Conservation (phyloP, 2,888 invertebrate genomes). For the Slavum lentiscoides region DNA sequence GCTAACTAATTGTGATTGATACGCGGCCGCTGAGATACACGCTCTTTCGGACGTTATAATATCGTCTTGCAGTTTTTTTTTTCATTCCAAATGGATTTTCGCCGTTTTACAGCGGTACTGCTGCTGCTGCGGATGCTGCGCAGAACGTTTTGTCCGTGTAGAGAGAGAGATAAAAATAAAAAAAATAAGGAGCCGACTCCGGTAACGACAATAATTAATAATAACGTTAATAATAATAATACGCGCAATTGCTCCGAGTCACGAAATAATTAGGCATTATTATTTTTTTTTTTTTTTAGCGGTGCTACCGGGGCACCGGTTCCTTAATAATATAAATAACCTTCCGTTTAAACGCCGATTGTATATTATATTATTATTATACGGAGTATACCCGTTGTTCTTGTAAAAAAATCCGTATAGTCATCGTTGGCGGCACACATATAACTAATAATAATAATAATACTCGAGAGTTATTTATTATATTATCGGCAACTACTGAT, state of each 20-base stretch:
- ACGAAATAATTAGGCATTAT: constrained; percentile 50
- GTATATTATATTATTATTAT: not conserved
- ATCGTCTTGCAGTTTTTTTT: too few relatives aligned
- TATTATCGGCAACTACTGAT: not conserved
- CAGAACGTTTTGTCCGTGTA: too few relatives aligned
- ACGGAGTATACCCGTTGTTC: not conserved
- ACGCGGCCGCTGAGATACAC: too few relatives aligned
- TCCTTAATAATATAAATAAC: not conserved
- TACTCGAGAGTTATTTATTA: too few relatives aligned
- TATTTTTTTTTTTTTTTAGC: constrained; percentile 11
- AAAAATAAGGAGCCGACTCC: too few relatives aligned
- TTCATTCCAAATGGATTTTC: not conserved
- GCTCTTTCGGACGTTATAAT: not conserved
- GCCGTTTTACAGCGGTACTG: not conserved
- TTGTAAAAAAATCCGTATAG: constrained; percentile 11
- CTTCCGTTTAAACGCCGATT: constrained; percentile 7
- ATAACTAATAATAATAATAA: too few relatives aligned
- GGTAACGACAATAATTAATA: not conserved
- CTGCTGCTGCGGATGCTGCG: too few relatives aligned
- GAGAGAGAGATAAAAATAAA: too few relatives aligned
- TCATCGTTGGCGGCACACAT: constrained; percentile 8
- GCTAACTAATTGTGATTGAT: constrained; percentile 39
- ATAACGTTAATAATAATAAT: not conserved
- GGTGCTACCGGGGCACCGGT: not conserved
- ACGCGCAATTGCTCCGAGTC: constrained; percentile 39